Percentiles rank a stretch among this genome's conserved stretches.
Conservation (phyloP, 2,113 vertebrate species). For the Urocynchramus pylzowi region DNA sequence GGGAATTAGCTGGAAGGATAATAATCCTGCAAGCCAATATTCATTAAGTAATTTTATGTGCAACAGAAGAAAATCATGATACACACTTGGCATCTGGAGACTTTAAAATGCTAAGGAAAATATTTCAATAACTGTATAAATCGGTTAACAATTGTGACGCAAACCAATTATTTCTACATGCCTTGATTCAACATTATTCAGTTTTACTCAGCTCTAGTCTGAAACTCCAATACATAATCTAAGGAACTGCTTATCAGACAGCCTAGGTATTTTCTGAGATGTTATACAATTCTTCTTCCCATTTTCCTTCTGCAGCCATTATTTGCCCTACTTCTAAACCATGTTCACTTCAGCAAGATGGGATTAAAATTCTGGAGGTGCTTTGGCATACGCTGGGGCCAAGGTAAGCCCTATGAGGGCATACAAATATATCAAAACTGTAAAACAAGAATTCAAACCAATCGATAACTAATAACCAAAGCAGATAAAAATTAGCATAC, state of each 20-base stretch:
- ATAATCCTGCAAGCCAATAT: conserved; percentile 52
- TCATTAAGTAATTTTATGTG: conserved; percentile 61
- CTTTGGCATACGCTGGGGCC: background rate
- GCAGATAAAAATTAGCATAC: background rate
- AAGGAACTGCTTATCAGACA: background rate
- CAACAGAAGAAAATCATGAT: conserved; percentile 19
- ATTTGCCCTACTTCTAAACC: background rate
- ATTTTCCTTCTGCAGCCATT: background rate
- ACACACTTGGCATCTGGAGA: conserved; percentile 2
- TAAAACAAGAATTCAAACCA: background rate
- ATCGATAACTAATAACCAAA: background rate
- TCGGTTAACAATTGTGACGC: background rate
- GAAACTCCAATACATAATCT: background rate
- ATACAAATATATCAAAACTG: background rate
- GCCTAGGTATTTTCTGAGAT: background rate
- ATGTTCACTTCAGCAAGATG: background rate
- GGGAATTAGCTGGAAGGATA: conserved; percentile 49
- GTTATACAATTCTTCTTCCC: background rate
- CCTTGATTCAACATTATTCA: background rate
- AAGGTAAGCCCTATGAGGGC: background rate
- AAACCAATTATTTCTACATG: background rate
- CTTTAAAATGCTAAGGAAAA: conserved; percentile 23
- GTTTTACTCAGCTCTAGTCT: background rate
- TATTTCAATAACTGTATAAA: conserved; percentile 18
- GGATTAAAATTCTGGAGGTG: background rate